Evolutionary conservation across 30 jellyfish, hydroid and myxozoan genomes (phyloP).

Genomic region (Aurelia aurita): DNA sequence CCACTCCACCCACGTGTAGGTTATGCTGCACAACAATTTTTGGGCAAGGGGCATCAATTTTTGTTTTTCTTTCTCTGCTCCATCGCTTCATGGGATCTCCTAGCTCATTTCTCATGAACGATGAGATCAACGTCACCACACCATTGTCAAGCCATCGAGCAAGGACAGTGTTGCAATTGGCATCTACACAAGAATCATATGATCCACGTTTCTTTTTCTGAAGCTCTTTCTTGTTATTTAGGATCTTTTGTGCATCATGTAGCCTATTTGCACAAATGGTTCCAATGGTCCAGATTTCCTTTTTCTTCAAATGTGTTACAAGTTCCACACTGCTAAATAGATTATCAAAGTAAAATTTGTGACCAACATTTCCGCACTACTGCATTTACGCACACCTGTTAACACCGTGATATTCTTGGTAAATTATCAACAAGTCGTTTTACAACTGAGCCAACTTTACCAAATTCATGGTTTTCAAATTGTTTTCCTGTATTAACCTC

Average conservation of each 20-base stretch:
- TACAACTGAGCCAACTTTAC: slow-evolving; percentile 57
- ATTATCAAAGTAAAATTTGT: slow-evolving; percentile 32
- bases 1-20: too few relatives aligned
- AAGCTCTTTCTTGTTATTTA: slow-evolving; percentile 26
- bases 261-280: slow-evolving; percentile 28
- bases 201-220: slow-evolving; percentile 12
- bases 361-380: slow-evolving; percentile 57
- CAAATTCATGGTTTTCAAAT: slow-evolving; percentile 8
- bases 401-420: too few relatives aligned
- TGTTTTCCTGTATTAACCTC: slow-evolving; percentile 34
- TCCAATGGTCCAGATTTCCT: slow-evolving; percentile 34
- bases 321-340: slow-evolving; percentile 38
- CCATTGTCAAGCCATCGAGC: too few relatives aligned
- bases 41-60: too few relatives aligned
- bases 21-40: too few relatives aligned
- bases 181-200: slow-evolving; percentile 6
- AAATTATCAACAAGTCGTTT: slow-evolving; percentile 8
- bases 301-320: slow-evolving; percentile 14
- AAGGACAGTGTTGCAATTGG: too few relatives aligned
- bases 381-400: too few relatives aligned
- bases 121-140: too few relatives aligned
- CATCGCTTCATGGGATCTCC: too few relatives aligned
- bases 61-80: too few relatives aligned
- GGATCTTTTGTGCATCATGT: neutral
- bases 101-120: too few relatives aligned